Base-by-base conservation (phyloP, 2,797 vertebrate species). In the Novumbra hubbsi region DNA sequence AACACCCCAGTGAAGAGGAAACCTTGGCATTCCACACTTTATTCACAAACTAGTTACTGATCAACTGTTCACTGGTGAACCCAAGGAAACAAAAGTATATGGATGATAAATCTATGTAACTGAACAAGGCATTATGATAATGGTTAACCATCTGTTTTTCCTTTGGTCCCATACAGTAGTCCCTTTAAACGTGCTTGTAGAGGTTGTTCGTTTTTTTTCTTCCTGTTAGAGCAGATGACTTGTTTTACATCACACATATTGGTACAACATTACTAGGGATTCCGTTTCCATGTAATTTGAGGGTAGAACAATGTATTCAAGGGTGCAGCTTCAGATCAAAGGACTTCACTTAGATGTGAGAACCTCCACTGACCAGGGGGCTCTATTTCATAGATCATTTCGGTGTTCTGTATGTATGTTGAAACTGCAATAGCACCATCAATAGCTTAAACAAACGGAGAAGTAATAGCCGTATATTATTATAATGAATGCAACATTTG, bases 31-130 rank as follows among this genome's bases (percentile, higher is more conserved):
- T 94, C 87, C 85, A 92, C 88, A 92, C 84, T 90, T 95, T 95
- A 95, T 94, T 94, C 92, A 94, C 88, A 93, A 91, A 94, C 87
- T 92, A 92, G 86, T 89, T 82, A 77, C 41, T 14, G 41, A 64
- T 84, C 86, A 89, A 91, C 88, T 78, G 86, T 86, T 80, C 85
- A 89, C 84, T 80, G 75, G 73, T 83, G 80, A 86, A 85, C 80
- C 70, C 62, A 86, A 77, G 55, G 45, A 80, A 86, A 82, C 76
- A 80, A 89, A 84, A 83, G 85, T 83, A 87, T 79, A 86, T 77
- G 84, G 83, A 78, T 86, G 84, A 86, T 84, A 85, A 76, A 84
- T 86, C 85, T 89, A 84, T 84, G 80, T 72, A 72, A 84, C 85
- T 87, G 84, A 86, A 87, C 82, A 84, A 60, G 70, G 73, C 76